A percentile compares a stretch with the other conserved stretches of the same genome.
These are phyloP conservation scores for Sesia bembeciformis DNA, from an alignment of 2,888 invertebrate species.

Conservation along the genomic window DNA sequence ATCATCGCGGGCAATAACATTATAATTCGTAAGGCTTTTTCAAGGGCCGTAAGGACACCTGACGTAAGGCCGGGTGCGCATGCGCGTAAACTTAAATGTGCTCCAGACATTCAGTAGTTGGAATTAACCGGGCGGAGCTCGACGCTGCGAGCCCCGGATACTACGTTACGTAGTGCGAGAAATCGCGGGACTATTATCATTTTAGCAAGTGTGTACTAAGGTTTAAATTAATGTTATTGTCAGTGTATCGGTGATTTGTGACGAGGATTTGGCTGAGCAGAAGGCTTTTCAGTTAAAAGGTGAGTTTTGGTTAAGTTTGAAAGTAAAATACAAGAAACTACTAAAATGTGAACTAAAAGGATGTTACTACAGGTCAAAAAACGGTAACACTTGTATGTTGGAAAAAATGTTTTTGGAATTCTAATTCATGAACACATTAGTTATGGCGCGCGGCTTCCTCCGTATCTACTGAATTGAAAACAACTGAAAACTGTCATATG, in stretches of 20 bases:
- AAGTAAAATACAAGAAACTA: too few species aligned
- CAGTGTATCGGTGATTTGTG: neutral
- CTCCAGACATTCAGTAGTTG: slow-evolving; percentile 34
- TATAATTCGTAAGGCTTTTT: slow-evolving; percentile 18
- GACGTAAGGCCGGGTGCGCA: slow-evolving; percentile 26
- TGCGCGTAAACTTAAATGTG: slow-evolving; percentile 43
- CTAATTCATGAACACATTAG: too few species aligned
- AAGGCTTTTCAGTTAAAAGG: too few species aligned
- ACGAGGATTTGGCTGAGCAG: neutral
- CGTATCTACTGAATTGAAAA: too few species aligned
- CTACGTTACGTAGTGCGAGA: neutral
- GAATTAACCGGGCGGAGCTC: slow-evolving; percentile 21
- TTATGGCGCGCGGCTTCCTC: too few species aligned
- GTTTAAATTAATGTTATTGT: neutral
- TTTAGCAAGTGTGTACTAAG: neutral
- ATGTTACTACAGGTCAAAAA: too few species aligned
- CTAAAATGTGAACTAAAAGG: too few species aligned
- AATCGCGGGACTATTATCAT: neutral
- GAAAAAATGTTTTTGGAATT: too few species aligned
- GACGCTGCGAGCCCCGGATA: slow-evolving; percentile 8
- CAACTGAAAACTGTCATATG: too few species aligned
- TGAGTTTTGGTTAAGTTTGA: too few species aligned
- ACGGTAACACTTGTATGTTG: too few species aligned
- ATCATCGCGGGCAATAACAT: slow-evolving; percentile 11
- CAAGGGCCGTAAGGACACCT: slow-evolving; percentile 34